Conservation (phyloP, 2,888 invertebrate genomes). For the Amphipoea lucens region DNA sequence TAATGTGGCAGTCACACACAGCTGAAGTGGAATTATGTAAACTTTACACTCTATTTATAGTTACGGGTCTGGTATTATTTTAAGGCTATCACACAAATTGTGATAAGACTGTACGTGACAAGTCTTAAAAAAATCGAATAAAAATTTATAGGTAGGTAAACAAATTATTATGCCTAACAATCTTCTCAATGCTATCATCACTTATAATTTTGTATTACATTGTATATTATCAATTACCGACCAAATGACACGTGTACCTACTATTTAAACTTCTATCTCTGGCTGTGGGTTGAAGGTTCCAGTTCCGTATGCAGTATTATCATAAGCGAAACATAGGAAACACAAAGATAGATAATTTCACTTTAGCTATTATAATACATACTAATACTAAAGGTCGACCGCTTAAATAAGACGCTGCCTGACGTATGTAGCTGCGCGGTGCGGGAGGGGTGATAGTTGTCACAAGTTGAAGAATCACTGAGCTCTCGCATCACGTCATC, state of each 20-base stretch:
- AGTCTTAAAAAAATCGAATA: neutral
- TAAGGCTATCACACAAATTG: slow-evolving; percentile 27
- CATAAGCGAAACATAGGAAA: neutral
- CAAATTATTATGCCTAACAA: slow-evolving; percentile 8
- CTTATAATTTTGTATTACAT: slow-evolving; percentile 16
- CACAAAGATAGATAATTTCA: neutral
- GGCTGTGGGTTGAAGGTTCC: slow-evolving; percentile 2
- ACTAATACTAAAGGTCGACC: no score
- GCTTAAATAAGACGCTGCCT: no score
- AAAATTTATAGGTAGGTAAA: neutral
- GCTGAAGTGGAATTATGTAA: neutral
- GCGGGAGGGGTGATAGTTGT: no score
- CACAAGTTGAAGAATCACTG: no score
- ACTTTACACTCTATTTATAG: slow-evolving; percentile 7
- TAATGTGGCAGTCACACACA: neutral
- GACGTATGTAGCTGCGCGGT: no score
- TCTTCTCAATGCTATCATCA: slow-evolving; percentile 4
- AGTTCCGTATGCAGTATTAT: neutral
- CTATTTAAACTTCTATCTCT: neutral
- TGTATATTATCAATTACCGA: slow-evolving; percentile 16
- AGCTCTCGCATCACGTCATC: no score
- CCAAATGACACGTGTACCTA: neutral
- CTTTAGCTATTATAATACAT: no score
- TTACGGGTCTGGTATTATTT: slow-evolving; percentile 22
- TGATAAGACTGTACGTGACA: slow-evolving; percentile 36